Base-by-base conservation (phyloP, 2,888 invertebrate genomes). In the Aphrophora alni region DNA sequence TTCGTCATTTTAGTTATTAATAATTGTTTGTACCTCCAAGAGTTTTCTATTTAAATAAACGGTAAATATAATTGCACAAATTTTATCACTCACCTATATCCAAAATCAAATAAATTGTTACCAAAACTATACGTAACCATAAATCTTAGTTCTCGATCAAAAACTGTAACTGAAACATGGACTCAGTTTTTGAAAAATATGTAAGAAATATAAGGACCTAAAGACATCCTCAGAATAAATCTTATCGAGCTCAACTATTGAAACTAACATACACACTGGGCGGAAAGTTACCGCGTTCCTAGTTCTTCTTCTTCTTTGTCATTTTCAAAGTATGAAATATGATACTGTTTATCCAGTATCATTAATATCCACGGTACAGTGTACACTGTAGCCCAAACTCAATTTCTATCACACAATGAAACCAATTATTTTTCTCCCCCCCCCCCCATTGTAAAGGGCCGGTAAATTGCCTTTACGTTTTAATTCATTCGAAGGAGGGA, bases 391-490 rank as follows among this genome's bases (percentile, higher is more conserved):
- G 78, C 82, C 82, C 82, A 84, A 84, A 84, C 84, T 84, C 84
- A 84, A 84, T 84, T 84, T 84, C 83, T 83, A 83, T 82, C 82
- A 84, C 83, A 84, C 84, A 84, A 84, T 84, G 84, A 84, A 84
- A 82, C 83, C 84, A 84, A 84, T 84, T 84, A 84, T 84, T 84
- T 84, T 84, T 84, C 73, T 59, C 28, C 73, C 78, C 78, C 51
- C 59, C 44, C 17, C 75, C 21, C 77, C 71, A 78, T 78, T 78
- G 78, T 78, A 78, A 78, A 78, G 78, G 78, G 82, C 59, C 84
- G 84, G 84, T 84, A 84, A 84, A 84, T 84, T 84, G 84, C 82
- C 82, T 78, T 83, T 80, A 83, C 82, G 83, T 84, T 84, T 84
- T 84, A 84, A 84, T 84, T 84, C 84, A 78, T 77, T 69, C 70